phyloP scores from a whole-genome alignment of 1,140 invertebrate genomes.

The Coenobita brevimanus region DNA sequence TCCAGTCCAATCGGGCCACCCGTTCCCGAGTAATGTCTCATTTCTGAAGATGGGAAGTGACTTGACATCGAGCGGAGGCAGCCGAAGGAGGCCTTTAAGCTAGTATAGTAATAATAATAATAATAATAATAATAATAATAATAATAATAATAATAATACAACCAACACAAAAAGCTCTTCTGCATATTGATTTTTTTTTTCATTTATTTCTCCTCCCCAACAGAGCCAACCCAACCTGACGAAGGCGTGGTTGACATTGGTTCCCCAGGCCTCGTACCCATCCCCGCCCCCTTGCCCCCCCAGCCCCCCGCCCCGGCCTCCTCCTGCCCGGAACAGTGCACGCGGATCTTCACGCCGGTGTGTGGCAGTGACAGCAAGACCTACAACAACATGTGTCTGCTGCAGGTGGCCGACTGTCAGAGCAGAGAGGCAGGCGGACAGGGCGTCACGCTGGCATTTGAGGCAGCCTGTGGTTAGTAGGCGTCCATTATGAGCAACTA shows the following conservation, averaged over 20 bases:
- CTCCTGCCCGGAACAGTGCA: constrained; percentile 79
- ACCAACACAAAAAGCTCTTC: too few species aligned
- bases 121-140: too few species aligned
- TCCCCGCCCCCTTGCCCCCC: neutral
- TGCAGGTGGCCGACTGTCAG: constrained; percentile 72
- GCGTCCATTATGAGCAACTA: neutral
- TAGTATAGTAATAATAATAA: too few species aligned
- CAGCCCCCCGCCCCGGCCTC: neutral
- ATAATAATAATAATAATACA: too few species aligned
- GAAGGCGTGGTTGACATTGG: neutral
- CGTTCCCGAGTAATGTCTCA: too few species aligned
- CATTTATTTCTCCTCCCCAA: too few species aligned
- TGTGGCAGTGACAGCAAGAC: constrained; percentile 88
- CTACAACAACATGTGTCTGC: constrained; percentile 89
- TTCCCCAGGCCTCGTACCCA: neutral
- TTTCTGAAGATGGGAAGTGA: too few species aligned
- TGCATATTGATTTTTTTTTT: too few species aligned
- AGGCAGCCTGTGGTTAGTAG: constrained; percentile 30
- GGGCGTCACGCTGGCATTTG: neutral
- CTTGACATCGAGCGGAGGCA: too few species aligned
- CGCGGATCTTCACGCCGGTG: constrained; percentile 86
- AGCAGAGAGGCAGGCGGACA: neutral
- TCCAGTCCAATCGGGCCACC: neutral
- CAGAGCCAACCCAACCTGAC: too few species aligned
- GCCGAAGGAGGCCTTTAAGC: too few species aligned